These are phyloP conservation scores for Argyresthia albistria DNA, from an alignment of 2,888 invertebrate species.

Conservation along the genomic window DNA sequence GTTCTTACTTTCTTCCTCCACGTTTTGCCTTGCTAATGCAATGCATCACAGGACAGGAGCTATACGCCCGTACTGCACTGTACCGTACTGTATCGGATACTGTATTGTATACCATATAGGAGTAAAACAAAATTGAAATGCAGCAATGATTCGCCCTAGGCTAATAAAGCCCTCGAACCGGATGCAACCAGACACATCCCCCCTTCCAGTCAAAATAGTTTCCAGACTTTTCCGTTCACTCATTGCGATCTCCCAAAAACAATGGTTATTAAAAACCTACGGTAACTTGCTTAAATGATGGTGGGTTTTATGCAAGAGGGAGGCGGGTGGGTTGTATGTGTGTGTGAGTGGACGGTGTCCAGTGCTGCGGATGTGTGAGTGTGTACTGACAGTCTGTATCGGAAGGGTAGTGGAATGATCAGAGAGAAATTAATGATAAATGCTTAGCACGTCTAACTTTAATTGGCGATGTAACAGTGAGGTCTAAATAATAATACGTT, in stretches of 20 bases:
- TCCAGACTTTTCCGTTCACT: slow-evolving; percentile 45
- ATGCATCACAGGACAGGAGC: too few relatives aligned
- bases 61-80: too few relatives aligned
- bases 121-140: too few relatives aligned
- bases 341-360: slow-evolving; percentile 61
- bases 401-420: slow-evolving; percentile 22
- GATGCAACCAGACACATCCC: neutral
- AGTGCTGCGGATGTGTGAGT: slow-evolving; percentile 53
- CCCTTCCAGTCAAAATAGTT: slow-evolving; percentile 30
- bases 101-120: too few relatives aligned
- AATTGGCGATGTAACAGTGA: too few relatives aligned
- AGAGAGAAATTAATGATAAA: neutral
- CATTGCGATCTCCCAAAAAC: slow-evolving; percentile 71
- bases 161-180: too few relatives aligned
- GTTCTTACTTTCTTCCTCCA: too few relatives aligned
- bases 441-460: too few relatives aligned
- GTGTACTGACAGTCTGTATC: slow-evolving; percentile 32
- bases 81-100: too few relatives aligned
- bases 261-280: slow-evolving; percentile 69
- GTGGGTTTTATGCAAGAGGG: slow-evolving; percentile 22
- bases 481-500: too few relatives aligned
- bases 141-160: too few relatives aligned
- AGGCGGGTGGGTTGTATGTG: slow-evolving; percentile 18
- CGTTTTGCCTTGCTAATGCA: too few relatives aligned
- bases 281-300: slow-evolving; percentile 37